Evolutionary conservation across 2,888 invertebrate genomes (phyloP).

Genomic region (Trachelus iudaicus): DNA sequence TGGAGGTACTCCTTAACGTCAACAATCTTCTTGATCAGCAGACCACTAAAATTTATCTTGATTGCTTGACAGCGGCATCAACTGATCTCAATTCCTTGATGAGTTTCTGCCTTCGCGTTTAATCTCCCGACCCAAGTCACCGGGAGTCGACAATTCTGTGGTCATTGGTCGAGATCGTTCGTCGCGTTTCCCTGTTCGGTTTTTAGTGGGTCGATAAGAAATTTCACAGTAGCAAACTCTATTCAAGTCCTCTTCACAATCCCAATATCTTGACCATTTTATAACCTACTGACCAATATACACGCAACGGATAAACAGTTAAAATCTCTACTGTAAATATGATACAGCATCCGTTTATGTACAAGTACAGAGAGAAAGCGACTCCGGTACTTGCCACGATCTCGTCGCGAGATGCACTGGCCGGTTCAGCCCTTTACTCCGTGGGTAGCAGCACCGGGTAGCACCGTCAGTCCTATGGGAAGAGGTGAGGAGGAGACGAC

Average conservation of each 20-base stretch:
- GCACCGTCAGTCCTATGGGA: conserved; percentile 9
- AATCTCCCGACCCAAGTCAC: neutral
- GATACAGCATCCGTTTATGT: neutral
- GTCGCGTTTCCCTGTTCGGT: neutral
- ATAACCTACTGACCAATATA: neutral
- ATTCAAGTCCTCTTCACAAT: neutral
- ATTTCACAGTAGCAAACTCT: neutral
- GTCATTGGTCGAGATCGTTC: neutral
- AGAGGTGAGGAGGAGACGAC: conserved; percentile 27
- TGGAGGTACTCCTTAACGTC: neutral
- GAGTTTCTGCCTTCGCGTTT: neutral
- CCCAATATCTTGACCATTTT: neutral
- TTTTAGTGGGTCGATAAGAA: neutral
- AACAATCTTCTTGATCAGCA: neutral
- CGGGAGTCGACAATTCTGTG: neutral
- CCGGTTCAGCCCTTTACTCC: conserved; percentile 57
- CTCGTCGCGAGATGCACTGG: conserved; percentile 57
- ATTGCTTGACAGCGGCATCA: no score
- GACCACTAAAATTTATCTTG: neutral
- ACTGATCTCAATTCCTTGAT: no score
- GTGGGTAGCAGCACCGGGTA: conserved; percentile 22
- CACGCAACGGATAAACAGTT: neutral
- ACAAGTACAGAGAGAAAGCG: neutral
- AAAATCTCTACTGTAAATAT: neutral
- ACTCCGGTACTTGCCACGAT: conserved; percentile 23